phyloP scores from a whole-genome alignment of 2,113 vertebrate species.

The Phocoena sinus region DNA sequence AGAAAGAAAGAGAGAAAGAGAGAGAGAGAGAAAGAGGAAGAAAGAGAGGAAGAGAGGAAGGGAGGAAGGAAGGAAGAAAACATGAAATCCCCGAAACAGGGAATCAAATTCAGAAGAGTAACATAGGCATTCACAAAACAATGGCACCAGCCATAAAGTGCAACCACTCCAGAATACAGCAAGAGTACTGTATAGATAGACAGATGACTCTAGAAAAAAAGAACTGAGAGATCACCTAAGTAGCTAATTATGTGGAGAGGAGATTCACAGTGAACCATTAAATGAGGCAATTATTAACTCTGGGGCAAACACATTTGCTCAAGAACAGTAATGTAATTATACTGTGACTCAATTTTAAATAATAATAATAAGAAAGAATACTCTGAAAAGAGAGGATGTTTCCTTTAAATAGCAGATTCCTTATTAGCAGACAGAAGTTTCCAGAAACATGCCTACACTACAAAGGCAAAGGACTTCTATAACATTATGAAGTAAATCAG shows the following conservation, averaged over 20 bases:
- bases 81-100: neutral
- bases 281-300: neutral
- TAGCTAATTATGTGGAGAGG: neutral
- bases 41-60: no score
- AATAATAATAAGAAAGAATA: neutral
- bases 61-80: neutral
- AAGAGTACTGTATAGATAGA: neutral
- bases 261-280: neutral
- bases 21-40: neutral
- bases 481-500: neutral
- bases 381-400: neutral
- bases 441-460: neutral
- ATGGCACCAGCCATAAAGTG: neutral
- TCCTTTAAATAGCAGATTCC: neutral
- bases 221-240: neutral
- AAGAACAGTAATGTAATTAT: neutral
- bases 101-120: neutral
- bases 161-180: neutral
- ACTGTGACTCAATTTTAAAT: neutral
- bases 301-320: neutral
- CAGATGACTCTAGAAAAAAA: neutral
- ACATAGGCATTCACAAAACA: neutral
- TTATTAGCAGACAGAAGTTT: neutral
- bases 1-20: no score
- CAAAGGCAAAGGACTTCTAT: neutral